Evolutionary conservation across 2,888 invertebrate species (phyloP).

Genomic region (Diplolepis rosae): DNA sequence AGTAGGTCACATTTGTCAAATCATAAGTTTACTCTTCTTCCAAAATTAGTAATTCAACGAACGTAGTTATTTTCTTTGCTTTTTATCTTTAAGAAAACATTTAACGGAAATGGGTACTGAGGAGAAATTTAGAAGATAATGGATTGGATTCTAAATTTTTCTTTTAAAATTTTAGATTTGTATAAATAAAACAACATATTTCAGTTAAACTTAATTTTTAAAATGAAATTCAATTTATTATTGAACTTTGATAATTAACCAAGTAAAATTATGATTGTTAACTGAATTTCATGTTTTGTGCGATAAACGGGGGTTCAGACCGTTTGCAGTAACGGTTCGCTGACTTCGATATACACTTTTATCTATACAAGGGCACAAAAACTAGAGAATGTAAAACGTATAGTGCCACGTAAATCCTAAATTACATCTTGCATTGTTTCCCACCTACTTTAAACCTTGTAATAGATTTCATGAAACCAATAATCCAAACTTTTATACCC

Average conservation of each 20-base stretch:
- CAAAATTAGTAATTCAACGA: constrained; percentile 35
- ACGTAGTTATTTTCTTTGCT: neutral
- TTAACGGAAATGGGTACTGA: too few species aligned
- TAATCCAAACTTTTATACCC: neutral
- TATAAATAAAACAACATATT: too few species aligned
- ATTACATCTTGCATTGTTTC: constrained; percentile 10
- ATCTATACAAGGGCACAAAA: neutral
- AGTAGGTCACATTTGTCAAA: constrained; percentile 44
- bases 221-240: too few species aligned
- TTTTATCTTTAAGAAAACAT: too few species aligned
- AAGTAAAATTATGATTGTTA: too few species aligned
- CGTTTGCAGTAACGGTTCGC: constrained; percentile 2
- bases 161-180: too few species aligned
- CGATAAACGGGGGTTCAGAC: neutral
- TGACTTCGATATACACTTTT: neutral
- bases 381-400: neutral
- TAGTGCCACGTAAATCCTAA: constrained; percentile 2
- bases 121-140: too few species aligned
- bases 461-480: constrained; percentile 3
- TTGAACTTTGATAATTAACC: too few species aligned
- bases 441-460: constrained; percentile 11
- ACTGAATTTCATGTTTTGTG: neutral
- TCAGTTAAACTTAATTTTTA: too few species aligned
- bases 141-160: too few species aligned
- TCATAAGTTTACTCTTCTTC: constrained; percentile 35